Evolutionary conservation across 2,888 invertebrate species (phyloP).

Genomic region (Polia nebulosa): DNA sequence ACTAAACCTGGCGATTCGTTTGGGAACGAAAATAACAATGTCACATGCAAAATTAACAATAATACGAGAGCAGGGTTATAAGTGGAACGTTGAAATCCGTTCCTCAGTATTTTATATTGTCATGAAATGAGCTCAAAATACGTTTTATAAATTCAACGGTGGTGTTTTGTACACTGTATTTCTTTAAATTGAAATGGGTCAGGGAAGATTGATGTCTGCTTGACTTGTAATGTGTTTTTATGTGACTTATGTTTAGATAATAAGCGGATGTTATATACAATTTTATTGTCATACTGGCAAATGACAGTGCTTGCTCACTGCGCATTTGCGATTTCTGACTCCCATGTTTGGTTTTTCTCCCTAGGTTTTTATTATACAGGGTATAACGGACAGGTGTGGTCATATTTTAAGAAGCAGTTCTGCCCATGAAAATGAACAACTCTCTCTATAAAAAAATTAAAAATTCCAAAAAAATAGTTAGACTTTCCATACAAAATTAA

Average conservation of each 20-base stretch:
- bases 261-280: not conserved
- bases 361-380: too few species aligned
- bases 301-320: not conserved
- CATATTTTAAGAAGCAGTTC: too few species aligned
- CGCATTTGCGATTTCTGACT: too few species aligned
- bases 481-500: too few species aligned
- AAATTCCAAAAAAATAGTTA: too few species aligned
- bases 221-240: constrained; percentile 15
- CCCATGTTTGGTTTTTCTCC: not conserved
- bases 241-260: constrained; percentile 2
- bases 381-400: too few species aligned
- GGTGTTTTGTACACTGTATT: constrained; percentile 23
- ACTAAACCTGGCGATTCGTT: constrained; percentile 45
- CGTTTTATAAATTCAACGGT: constrained; percentile 43
- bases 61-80: constrained; percentile 38
- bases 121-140: constrained; percentile 40
- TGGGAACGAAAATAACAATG: constrained; percentile 65
- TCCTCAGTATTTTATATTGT: constrained; percentile 54
- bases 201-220: constrained; percentile 26
- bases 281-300: not conserved
- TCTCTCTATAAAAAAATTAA: too few species aligned
- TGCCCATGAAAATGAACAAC: too few species aligned
- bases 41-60: constrained; percentile 66
- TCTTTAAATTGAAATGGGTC: constrained; percentile 52
- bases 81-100: constrained; percentile 42